These are phyloP conservation scores for Aricia artaxerxes DNA, from an alignment of 2,888 invertebrate genomes.

Conservation along the genomic window DNA sequence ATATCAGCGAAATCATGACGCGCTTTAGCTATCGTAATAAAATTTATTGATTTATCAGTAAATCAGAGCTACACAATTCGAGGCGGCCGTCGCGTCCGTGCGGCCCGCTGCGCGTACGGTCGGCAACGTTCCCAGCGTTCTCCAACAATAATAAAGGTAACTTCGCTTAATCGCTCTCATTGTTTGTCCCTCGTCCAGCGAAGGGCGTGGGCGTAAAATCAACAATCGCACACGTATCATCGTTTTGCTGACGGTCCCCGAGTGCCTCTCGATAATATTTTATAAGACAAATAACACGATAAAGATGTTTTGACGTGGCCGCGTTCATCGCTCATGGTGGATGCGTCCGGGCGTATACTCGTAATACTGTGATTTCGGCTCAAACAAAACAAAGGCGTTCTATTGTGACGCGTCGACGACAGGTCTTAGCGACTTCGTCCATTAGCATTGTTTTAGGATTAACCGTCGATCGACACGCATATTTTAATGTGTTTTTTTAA, in stretches of 20 bases:
- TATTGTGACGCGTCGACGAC: slow-evolving; percentile 79
- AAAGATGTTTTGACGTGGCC: slow-evolving; percentile 81
- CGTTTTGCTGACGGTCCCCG: slow-evolving; percentile 79
- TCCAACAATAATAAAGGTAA: slow-evolving; percentile 74
- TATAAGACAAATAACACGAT: slow-evolving; percentile 81
- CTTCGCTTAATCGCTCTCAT: slow-evolving; percentile 75
- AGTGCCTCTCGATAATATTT: slow-evolving; percentile 80
- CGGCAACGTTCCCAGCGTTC: slow-evolving; percentile 65
- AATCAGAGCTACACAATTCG: slow-evolving; percentile 71
- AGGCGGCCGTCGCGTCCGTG: slow-evolving; percentile 71
- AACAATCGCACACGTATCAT: slow-evolving; percentile 75
- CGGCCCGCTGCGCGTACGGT: slow-evolving; percentile 63
- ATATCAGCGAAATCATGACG: slow-evolving; percentile 46
- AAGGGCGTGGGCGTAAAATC: slow-evolving; percentile 75
- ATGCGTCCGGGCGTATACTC: slow-evolving; percentile 77
- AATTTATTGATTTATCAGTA: slow-evolving; percentile 75
- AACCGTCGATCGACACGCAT: slow-evolving; percentile 69
- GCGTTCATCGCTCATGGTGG: slow-evolving; percentile 80
- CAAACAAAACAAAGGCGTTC: slow-evolving; percentile 70
- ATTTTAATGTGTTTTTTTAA: slow-evolving; percentile 69
- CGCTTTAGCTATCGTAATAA: slow-evolving; percentile 55
- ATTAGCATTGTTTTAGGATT: slow-evolving; percentile 81
- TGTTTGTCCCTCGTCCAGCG: slow-evolving; percentile 74
- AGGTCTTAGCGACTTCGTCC: slow-evolving; percentile 73
- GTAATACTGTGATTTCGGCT: slow-evolving; percentile 68